Evolutionary conservation across 1,140 invertebrate species (phyloP), one percentile per base, ranked within the genome.

Genomic region (Lucilia cuprina): DNA sequence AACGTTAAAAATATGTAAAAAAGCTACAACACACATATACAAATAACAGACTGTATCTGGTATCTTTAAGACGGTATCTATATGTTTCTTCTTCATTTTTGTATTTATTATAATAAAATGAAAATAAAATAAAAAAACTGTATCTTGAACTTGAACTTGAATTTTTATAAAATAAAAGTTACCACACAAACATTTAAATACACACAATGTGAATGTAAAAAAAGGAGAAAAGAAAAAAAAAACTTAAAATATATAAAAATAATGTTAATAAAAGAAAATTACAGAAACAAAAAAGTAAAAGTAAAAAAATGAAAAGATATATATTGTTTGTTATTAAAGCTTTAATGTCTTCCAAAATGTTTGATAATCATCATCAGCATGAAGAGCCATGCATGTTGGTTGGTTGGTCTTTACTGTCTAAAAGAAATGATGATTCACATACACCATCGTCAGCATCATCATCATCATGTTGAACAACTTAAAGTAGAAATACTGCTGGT

Each of bases 101-200:
- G 41, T 41, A 41, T 60, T 60, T 60, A 21, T 70, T 70, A 70
- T 70, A 21, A 21, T 70, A 70, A 21, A 70, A 65, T n/a, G n/a
- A n/a, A 13, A 19, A 30, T 30, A 30, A 30, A 30, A 17, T n/a
- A 60, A 17, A n/a, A 60, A 60, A 60, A 60, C 55, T 60, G 55
- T 60, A 21, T 70, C 65, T 70, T 70, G 65, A 70, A 70, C 65
- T 70, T 70, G 65, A 70, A 70, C 65, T 70, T 70, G 65, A 70
- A 70, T 21, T 65, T 65, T 30, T 41, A 41, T 41, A 41, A 41
- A 41, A 41, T 41, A 41, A 60, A 60, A 60, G 55, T n/a, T 60
- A 60, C 55, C n/a, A 17, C 55, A 17, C 14, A 41, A 41, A 41
- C 41, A 10, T 30, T 30, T 30, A 30, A 41, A 41, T 10, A 41